Conservation (phyloP, 2,797 vertebrate genomes). For the Alosa sapidissima region DNA sequence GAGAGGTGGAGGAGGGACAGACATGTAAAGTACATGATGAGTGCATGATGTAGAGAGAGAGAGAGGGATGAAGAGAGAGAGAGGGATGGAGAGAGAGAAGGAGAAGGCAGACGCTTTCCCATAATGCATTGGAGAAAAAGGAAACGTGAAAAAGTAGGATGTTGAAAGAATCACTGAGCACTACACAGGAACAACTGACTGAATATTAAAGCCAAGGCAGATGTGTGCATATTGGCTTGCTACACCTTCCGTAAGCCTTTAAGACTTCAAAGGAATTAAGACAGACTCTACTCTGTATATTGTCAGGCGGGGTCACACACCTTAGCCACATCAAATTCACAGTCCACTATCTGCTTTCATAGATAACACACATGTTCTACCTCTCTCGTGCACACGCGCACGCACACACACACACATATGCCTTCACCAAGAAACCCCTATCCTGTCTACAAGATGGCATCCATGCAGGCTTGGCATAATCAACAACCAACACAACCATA, state of each 20-base stretch:
- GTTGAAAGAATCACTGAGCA: no score
- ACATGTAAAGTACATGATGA: no score
- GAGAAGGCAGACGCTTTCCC: slow-evolving; percentile 59
- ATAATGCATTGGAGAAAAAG: slow-evolving; percentile 42
- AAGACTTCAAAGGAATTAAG: not conserved
- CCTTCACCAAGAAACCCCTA: slow-evolving; percentile 57
- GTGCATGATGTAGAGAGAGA: no score
- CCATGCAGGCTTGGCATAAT: no score
- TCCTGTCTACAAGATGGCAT: slow-evolving; percentile 37
- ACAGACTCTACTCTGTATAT: not conserved
- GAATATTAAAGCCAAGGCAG: no score
- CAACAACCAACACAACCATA: not conserved
- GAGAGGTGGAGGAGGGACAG: not conserved
- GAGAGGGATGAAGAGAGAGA: not conserved
- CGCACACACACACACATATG: slow-evolving; percentile 45
- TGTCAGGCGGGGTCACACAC: not conserved
- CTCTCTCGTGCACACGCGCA: not conserved
- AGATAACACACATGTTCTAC: not conserved
- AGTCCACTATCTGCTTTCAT: not conserved
- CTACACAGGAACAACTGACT: no score
- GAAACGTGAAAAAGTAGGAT: not conserved
- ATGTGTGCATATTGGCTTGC: no score
- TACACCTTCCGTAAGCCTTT: not conserved
- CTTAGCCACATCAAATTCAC: not conserved
- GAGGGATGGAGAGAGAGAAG: slow-evolving; percentile 57